Base-by-base conservation (phyloP, 2,888 invertebrate genomes). In the Meiosimyza platycephala region DNA sequence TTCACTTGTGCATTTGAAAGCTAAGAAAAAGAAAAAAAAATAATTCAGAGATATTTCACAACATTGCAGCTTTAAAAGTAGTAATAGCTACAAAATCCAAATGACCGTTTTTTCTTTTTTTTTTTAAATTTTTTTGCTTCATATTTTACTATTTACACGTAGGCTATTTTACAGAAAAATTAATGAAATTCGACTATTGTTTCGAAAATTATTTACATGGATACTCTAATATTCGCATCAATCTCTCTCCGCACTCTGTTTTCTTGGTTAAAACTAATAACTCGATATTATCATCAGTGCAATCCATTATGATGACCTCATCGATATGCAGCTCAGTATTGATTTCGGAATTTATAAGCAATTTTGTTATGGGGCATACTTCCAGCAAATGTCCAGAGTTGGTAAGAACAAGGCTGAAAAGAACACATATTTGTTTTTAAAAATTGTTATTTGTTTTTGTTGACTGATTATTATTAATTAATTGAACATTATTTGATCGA, bases 221-320 rank as follows among this genome's bases (percentile, higher is more conserved):
- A 80, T 85, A 88, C 62, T 85, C 83, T n/a, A 88, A 74, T 28
- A 87, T 82, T 76, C 84, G 83, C 68, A 88, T 83, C 0, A 77
- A 71, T 9, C 84, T 80, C 2, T 76, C 78, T 2, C 78, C 78
- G 3, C n/a, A 12, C 66, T 75, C 59, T 6, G 73, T 77, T 3
- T 76, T 67, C 66, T 84, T 85, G 0, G 85, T 84, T n/a, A 88
- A 76, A 15, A 85, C 72, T 3, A 87, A 69, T 1, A 88, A 75
- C 70, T 88, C 87, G 40, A 87, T 79, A 74, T 78, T 78, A 11
- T 85, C 83, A 48, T 84, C 81, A 74, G 76, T 85, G 67, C 82
- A 81, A 75, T 86, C 86, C 81, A 86, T 82, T 0, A 87, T 77
- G 50, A 84, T 79, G 51, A 87, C 67, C 51, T 87, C 83, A 66